Evolutionary conservation across 2,113 vertebrate species (phyloP), one percentile per base, ranked within the genome.

Genomic region (Caranx ignobilis): DNA sequence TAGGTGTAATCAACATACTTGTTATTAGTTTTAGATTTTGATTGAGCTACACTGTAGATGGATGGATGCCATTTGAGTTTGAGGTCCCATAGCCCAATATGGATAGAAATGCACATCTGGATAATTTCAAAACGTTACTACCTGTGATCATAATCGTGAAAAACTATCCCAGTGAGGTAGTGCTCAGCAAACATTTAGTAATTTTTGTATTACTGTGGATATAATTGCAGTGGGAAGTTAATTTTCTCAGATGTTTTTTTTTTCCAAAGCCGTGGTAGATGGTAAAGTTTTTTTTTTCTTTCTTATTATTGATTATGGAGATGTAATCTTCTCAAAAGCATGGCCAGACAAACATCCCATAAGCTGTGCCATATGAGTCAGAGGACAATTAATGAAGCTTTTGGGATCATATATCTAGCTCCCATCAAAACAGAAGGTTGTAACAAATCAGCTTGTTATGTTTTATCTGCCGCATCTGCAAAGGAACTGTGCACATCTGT

Each of bases 241-340:
- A 75, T 85, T 87, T 87, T 87, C 60, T 66, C 69, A 81, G 79
- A 86, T 88, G 73, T 60, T 63, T 85, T 59, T 72, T 63, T 52
- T 43, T 78, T 60, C 55, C 54, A 37, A 79, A 54, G 35, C 63
- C 45, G 70, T 54, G 71, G 67, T 87, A 70, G 81, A 71, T 84
- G 75, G 61, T 79, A 57, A 76, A 48, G 77, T 77, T 77, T 86
- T 26, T 69, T 85, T 87, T 84, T 85, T 86, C 83, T 26, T 26
- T 26, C 26, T 26, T 26, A 26, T 26, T 89, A 94, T 93, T 92
- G 90, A 93, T 94, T 92, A 93, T 92, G 89, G 86, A 90, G 91
- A 93, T 94, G 88, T 86, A 93, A 95, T 93, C 88, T 91, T 84
- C 86, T 85, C 67, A 89, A 94, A 92, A 94, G 93, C 92, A 79